Evolutionary conservation across 2,888 invertebrate genomes (phyloP).

Genomic region (Harmothoe impar): DNA sequence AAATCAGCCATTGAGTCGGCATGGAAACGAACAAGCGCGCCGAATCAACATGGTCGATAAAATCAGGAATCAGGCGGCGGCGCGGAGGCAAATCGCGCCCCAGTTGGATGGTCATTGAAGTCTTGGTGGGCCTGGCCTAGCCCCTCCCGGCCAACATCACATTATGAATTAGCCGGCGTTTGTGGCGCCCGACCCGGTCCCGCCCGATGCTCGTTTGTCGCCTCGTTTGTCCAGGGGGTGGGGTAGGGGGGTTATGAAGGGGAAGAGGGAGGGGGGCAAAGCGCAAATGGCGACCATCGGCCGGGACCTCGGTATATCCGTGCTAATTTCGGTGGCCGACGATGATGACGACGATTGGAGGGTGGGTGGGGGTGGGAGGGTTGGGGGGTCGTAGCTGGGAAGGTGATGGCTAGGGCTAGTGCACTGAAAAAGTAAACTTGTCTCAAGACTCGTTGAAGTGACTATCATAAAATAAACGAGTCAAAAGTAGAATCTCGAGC

Average conservation of each 20-base stretch:
- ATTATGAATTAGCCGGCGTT: conserved; percentile 35
- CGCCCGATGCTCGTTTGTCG: conserved; percentile 20
- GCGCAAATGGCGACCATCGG: conserved; percentile 2
- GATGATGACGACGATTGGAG: not conserved
- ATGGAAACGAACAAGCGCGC: conserved; percentile 46
- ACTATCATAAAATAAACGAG: no score
- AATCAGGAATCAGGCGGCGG: conserved; percentile 27
- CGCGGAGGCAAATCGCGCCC: not conserved
- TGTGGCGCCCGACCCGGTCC: not conserved
- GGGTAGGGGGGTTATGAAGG: no score
- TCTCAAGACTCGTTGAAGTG: no score
- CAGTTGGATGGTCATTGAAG: not conserved
- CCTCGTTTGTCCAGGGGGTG: not conserved
- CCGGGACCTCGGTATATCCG: not conserved
- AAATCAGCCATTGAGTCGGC: conserved; percentile 42
- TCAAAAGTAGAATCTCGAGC: no score
- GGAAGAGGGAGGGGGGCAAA: not conserved
- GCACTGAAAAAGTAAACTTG: no score
- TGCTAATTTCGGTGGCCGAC: not conserved
- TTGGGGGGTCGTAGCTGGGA: not conserved
- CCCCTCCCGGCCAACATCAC: not conserved
- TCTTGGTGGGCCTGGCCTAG: not conserved
- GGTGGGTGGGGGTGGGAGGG: not conserved
- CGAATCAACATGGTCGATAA: conserved; percentile 31
- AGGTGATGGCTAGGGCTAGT: not conserved